These are phyloP conservation scores for Drosophila neocordata DNA, from an alignment of 1,140 invertebrate species.

Conservation along the genomic window DNA sequence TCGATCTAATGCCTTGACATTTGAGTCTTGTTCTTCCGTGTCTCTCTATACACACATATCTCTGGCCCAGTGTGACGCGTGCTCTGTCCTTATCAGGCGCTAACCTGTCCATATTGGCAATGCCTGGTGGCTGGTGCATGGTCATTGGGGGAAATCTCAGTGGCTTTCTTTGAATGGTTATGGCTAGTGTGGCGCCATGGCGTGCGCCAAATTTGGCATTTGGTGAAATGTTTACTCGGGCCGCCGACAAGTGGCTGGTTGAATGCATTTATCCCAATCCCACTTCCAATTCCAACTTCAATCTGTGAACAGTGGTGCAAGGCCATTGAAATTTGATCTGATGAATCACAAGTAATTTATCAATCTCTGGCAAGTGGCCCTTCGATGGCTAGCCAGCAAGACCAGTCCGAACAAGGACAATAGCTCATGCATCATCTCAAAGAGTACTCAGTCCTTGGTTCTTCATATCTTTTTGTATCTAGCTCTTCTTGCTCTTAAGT, in stretches of 20 bases:
- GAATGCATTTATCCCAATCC: slow-evolving; percentile 36
- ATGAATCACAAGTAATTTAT: slow-evolving; percentile 49
- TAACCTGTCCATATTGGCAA: slow-evolving; percentile 73
- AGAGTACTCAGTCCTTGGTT: slow-evolving; percentile 25
- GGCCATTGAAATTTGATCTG: slow-evolving; percentile 9
- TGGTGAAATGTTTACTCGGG: slow-evolving; percentile 59
- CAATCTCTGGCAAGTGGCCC: slow-evolving; percentile 59
- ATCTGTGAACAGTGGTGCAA: slow-evolving; percentile 40
- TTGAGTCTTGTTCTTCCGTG: slow-evolving; percentile 67
- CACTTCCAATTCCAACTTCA: slow-evolving; percentile 61
- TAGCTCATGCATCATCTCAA: slow-evolving; percentile 59
- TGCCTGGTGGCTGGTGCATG: slow-evolving; percentile 41
- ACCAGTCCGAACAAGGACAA: slow-evolving; percentile 24
- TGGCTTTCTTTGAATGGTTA: slow-evolving; percentile 18
- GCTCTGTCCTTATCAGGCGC: slow-evolving; percentile 72
- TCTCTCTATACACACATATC: slow-evolving; percentile 48
- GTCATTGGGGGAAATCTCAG: slow-evolving; percentile 24
- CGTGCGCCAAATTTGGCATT: slow-evolving; percentile 78
- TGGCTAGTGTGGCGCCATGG: slow-evolving; percentile 72
- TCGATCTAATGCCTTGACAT: slow-evolving; percentile 63
- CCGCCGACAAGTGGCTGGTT: slow-evolving; percentile 37
- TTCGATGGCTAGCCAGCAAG: slow-evolving; percentile 52
- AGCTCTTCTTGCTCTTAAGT: slow-evolving; percentile 35
- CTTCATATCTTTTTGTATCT: slow-evolving; percentile 9
- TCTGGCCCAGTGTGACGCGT: slow-evolving; percentile 47